Evolutionary conservation across 2,113 vertebrate genomes (phyloP), one percentile per base, ranked within the genome.

Genomic region (Austrofundulus limnaeus): DNA sequence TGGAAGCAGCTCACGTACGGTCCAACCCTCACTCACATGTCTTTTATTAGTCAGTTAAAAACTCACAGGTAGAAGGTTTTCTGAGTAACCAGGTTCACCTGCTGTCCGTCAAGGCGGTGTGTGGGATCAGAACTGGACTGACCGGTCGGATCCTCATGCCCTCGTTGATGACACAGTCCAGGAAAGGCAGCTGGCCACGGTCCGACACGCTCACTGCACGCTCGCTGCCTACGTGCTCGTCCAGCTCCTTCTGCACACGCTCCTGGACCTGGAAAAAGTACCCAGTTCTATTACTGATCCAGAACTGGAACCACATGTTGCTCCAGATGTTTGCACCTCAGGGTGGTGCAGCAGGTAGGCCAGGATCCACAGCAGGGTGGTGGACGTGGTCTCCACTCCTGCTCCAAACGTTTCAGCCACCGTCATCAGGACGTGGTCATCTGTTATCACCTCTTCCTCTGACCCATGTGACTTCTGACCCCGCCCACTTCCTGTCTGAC

Each of bases 91-190:
- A 2, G 23, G 7, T 14, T n/a, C 51, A 85, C 87, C 85, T 88
- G 87, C 80, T 93, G 88, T 91, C 76, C 4, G 73, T 89, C 85
- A 90, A 77, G 58, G 92, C 92, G 2, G 82, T 87, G 67, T 94
- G 92, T 0, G 92, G 92, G 63, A 94, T 92, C 63, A 94, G 85
- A 7, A 94, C 76, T 0, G 92, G 92, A 72, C 89, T 92, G 46
- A 93, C 92, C 0, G 92, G 92, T 5, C 92, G 72, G 62, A 93
- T 93, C 84, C 92, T 89, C 89, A 94, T 83, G 14, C 92, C 92
- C 65, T 93, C 92, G 2, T 89, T 89, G 65, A 93, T 80, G 15
- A 93, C 90, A 3, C 88, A 83, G 57, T 93, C 91, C 58, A 94
- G 83, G 66, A 90, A 90, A 0, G 89, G 88, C 65, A 94, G 85